These are phyloP conservation scores for Oscheius sp. DNA, from an alignment of 2,888 invertebrate species.

Conservation along the genomic window DNA sequence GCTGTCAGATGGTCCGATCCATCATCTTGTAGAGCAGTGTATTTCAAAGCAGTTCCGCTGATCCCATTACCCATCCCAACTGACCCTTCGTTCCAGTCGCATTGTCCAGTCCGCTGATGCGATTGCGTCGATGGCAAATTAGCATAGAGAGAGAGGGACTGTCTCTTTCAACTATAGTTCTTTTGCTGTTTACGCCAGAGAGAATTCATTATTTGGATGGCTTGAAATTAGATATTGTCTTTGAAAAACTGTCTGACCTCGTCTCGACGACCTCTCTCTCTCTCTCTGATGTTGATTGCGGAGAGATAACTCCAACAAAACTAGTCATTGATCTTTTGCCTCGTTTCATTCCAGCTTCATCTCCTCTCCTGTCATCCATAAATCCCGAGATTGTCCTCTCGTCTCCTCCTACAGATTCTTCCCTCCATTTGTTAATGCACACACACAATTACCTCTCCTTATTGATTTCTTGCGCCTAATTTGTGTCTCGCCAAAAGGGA, in stretches of 20 bases:
- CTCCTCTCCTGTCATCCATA: background rate
- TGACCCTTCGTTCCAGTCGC: background rate
- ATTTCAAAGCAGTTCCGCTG: slow-evolving; percentile 19
- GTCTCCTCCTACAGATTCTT: background rate
- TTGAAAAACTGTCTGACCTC: background rate
- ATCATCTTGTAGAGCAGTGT: slow-evolving; percentile 19
- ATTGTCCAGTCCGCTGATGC: slow-evolving; percentile 1
- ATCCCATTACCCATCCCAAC: slow-evolving; percentile 17
- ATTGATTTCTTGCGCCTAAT: background rate
- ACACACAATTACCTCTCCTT: background rate
- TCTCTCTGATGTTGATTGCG: background rate
- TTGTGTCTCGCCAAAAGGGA: background rate
- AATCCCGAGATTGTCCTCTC: background rate
- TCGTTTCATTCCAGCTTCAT: background rate
- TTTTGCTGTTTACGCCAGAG: background rate
- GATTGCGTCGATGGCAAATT: slow-evolving; percentile 20
- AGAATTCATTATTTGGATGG: background rate
- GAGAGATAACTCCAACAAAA: background rate
- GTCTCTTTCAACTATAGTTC: background rate
- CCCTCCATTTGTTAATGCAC: slow-evolving; percentile 9
- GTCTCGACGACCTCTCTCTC: no score
- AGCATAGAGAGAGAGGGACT: slow-evolving; percentile 8
- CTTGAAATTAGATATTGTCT: background rate
- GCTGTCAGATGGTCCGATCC: slow-evolving; percentile 24
- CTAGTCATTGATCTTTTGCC: background rate